Evolutionary conservation across 64 coral and sea anemone species (phyloP).

Genomic region (Cladopsammia gracilis): DNA sequence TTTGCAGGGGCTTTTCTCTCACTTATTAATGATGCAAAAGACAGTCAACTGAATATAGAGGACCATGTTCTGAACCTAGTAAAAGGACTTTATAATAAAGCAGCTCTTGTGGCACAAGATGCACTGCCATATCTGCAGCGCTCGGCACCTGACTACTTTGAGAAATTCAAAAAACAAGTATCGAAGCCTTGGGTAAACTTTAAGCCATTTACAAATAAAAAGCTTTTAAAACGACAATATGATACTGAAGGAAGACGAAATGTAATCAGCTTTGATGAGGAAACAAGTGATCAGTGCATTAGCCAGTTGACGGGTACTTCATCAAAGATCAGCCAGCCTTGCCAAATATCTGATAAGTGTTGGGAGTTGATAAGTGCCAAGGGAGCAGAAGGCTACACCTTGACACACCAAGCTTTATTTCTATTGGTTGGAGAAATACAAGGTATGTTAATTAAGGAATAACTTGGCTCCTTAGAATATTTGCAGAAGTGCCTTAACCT

Average conservation of each 20-base stretch:
- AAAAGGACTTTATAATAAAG: conserved; percentile 56
- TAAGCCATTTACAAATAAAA: conserved; percentile 77
- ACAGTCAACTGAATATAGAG: conserved; percentile 50
- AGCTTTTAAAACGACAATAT: conserved; percentile 39
- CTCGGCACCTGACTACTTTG: conserved; percentile 52
- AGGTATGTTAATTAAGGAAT: conserved; percentile 41
- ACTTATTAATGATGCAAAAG: conserved; percentile 58
- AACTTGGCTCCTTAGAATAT: background rate
- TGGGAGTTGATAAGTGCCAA: conserved; percentile 80
- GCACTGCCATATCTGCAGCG: conserved; percentile 69
- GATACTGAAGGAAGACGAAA: conserved; percentile 57
- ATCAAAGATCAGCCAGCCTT: conserved; percentile 20
- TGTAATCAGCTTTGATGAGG: conserved; percentile 81
- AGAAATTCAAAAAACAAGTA: conserved; percentile 82
- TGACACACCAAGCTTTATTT: conserved; percentile 91
- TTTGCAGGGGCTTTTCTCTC: conserved; percentile 76
- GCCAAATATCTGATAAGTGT: conserved; percentile 78
- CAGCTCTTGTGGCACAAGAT: conserved; percentile 50
- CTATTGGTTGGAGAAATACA: conserved; percentile 83
- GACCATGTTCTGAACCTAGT: conserved; percentile 24
- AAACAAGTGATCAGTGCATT: conserved; percentile 82
- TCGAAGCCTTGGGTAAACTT: conserved; percentile 85
- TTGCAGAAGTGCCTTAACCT: too few relatives aligned
- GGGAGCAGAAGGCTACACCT: conserved; percentile 74
- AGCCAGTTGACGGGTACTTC: conserved; percentile 79